Evolutionary conservation across 2,113 vertebrate species (phyloP).

Genomic region (Dicaeum eximium): DNA sequence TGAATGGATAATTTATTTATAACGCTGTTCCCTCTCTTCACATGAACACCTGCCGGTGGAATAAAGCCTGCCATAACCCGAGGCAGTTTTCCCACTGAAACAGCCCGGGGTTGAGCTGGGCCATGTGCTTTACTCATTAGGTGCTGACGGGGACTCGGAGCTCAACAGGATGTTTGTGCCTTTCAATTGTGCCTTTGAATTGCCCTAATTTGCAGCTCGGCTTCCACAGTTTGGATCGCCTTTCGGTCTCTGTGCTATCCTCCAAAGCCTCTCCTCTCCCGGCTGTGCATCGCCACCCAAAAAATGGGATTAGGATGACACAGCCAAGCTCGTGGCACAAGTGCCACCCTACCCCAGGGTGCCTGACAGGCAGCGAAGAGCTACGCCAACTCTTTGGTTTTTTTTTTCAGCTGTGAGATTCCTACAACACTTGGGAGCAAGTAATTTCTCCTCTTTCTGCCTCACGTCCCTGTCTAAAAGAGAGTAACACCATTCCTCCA

Average conservation of each 20-base stretch:
- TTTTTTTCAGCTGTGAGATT: neutral
- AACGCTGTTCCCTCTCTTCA: neutral
- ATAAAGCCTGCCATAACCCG: neutral
- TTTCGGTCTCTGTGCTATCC: neutral
- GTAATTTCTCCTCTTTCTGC: neutral
- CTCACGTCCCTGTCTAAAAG: neutral
- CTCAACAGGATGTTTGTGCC: constrained; percentile 35
- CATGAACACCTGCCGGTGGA: constrained; percentile 51
- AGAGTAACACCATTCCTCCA: neutral
- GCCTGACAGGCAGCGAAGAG: neutral
- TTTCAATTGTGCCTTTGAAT: neutral
- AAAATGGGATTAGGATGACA: neutral
- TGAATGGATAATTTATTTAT: constrained; percentile 60
- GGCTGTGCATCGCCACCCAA: neutral
- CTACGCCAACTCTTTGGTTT: neutral
- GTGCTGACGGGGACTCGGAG: neutral
- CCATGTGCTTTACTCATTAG: neutral
- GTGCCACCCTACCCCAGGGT: neutral
- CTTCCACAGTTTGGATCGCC: neutral
- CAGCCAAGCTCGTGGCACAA: neutral
- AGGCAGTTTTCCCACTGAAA: constrained; percentile 1
- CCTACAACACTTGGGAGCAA: neutral
- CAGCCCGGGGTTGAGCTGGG: neutral
- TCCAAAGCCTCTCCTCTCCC: neutral
- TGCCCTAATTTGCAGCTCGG: neutral